Percentiles rank a stretch among this genome's conserved stretches.
These are phyloP conservation scores for Eubucco bourcierii DNA, from an alignment of 2,113 vertebrate species.

Conservation along the genomic window DNA sequence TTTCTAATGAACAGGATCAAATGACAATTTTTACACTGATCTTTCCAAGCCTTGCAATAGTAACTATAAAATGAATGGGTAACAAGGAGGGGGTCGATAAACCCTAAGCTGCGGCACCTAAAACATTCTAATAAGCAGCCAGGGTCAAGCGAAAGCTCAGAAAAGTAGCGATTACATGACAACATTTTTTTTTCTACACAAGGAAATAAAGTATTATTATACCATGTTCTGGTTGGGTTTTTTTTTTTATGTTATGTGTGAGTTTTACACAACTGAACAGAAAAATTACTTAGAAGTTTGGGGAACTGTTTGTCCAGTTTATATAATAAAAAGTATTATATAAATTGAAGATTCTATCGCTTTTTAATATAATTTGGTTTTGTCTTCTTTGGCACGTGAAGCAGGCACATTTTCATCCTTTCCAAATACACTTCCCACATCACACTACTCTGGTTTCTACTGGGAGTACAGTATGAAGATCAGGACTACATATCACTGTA, in stretches of 20 bases:
- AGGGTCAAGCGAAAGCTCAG: slow-evolving; percentile 29
- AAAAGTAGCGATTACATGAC: slow-evolving; percentile 12
- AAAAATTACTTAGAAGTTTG: slow-evolving; percentile 2
- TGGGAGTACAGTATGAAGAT: neutral
- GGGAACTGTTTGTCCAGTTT: slow-evolving; percentile 25
- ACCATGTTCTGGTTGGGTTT: neutral
- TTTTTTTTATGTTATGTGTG: neutral
- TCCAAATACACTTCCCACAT: neutral
- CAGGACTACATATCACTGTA: neutral
- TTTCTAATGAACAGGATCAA: slow-evolving; percentile 18
- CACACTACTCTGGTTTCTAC: slow-evolving; percentile 9
- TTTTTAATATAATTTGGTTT: neutral
- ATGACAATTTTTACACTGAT: slow-evolving; percentile 11
- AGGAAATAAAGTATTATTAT: neutral
- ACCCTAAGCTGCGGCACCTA: neutral
- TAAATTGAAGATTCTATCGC: neutral
- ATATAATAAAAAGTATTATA: neutral
- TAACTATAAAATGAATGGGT: slow-evolving; percentile 10
- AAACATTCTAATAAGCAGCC: slow-evolving; percentile 30
- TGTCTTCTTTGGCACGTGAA: neutral
- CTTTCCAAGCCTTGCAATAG: neutral
- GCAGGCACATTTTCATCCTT: neutral
- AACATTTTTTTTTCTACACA: slow-evolving; percentile 12
- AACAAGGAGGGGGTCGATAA: neutral
- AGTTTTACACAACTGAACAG: neutral